Conservation (phyloP, 2,888 invertebrate species). For the Euplagia quadripunctaria region DNA sequence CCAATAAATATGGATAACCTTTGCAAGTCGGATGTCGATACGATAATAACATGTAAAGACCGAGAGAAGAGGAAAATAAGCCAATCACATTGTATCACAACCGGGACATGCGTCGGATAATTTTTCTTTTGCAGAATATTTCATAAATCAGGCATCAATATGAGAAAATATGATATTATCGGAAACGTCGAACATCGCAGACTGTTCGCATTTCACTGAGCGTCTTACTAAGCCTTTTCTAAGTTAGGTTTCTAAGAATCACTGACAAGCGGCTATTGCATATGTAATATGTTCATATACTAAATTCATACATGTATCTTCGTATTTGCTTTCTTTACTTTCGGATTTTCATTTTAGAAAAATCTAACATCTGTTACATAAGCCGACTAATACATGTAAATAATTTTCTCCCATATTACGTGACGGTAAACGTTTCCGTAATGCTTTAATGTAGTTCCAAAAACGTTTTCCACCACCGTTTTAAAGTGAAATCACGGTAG, state of each 20-base stretch:
- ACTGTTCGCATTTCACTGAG: conserved; percentile 44
- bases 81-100: conserved; percentile 76
- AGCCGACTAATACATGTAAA: conserved; percentile 50
- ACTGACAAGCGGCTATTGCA: conserved; percentile 9
- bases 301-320: conserved; percentile 17
- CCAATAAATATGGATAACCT: conserved; percentile 56
- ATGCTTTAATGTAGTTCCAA: conserved; percentile 57
- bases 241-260: conserved; percentile 22
- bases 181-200: conserved; percentile 39
- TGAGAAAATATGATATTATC: conserved; percentile 64
- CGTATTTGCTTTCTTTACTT: conserved; percentile 22
- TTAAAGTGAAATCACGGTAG: conserved; percentile 40
- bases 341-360: conserved; percentile 22
- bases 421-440: conserved; percentile 60
- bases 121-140: conserved; percentile 70
- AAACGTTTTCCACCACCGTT: conserved; percentile 50
- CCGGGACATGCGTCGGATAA: conserved; percentile 69
- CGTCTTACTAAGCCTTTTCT: conserved; percentile 36
- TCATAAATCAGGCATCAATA: conserved; percentile 73
- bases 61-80: conserved; percentile 70
- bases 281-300: conserved; percentile 8
- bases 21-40: conserved; percentile 66
- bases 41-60: conserved; percentile 75
- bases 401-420: conserved; percentile 52
- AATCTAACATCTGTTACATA: conserved; percentile 39